Conservation (phyloP, 2,888 invertebrate species). For the Pyralis farinalis region DNA sequence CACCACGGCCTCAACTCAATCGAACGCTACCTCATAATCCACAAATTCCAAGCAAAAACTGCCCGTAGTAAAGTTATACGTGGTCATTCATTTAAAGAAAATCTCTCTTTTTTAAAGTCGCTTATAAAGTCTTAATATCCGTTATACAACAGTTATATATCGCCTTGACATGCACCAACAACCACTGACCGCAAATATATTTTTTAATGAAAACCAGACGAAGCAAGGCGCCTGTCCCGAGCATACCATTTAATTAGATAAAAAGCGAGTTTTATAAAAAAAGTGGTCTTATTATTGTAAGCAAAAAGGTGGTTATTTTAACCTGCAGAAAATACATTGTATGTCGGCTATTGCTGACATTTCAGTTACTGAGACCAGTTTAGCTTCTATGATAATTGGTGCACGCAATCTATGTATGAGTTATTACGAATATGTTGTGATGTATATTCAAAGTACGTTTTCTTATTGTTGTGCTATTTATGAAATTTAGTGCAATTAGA, state of each 20-base stretch:
- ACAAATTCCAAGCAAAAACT: no score
- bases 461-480: no score
- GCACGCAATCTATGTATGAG: conserved; percentile 19
- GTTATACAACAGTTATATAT: not conserved
- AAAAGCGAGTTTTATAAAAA: not conserved
- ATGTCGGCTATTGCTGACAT: conserved; percentile 10
- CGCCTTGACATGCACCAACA: not conserved
- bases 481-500: no score
- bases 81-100: no score
- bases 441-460: no score
- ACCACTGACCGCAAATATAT: not conserved
- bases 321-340: conserved; percentile 17
- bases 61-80: no score
- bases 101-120: no score
- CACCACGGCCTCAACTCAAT: no score
- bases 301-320: conserved; percentile 23
- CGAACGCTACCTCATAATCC: no score
- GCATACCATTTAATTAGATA: conserved; percentile 6
- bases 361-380: conserved; percentile 1
- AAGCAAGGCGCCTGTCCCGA: not conserved
- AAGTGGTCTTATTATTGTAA: conserved; percentile 1
- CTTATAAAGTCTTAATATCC: no score
- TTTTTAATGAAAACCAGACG: not conserved
- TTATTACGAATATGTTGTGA: conserved; percentile 7
- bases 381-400: conserved; percentile 13